Evolutionary conservation across 2,888 invertebrate genomes (phyloP).

Genomic region (Mythimna albipuncta): DNA sequence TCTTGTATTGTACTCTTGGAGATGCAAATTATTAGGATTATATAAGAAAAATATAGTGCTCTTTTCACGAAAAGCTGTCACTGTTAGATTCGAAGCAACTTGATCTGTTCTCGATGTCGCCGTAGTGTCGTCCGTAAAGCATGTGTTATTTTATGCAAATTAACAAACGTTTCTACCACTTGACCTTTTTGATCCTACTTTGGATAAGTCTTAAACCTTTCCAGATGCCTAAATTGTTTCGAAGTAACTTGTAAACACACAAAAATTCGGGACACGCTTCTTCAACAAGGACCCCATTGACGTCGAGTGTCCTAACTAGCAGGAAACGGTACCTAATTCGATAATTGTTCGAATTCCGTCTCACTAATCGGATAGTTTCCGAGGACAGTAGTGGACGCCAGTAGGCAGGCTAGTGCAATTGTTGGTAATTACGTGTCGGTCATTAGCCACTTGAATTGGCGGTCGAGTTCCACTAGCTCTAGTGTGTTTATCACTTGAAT

Average conservation of each 20-base stretch:
- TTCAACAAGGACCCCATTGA: constrained; percentile 59
- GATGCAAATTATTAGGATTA: neutral
- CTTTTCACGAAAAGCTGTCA: neutral
- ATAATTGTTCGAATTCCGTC: constrained; percentile 83
- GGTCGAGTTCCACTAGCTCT: constrained; percentile 52
- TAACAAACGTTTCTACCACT: neutral
- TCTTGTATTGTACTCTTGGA: constrained; percentile 1
- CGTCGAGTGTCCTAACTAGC: constrained; percentile 63
- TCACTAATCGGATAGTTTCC: constrained; percentile 72
- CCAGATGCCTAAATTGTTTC: neutral
- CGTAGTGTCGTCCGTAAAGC: neutral
- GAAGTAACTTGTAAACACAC: constrained; percentile 1
- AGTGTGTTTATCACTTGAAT: constrained; percentile 55
- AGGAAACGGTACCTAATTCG: constrained; percentile 85
- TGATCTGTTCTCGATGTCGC: neutral
- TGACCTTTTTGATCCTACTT: constrained; percentile 3
- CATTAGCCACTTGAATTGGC: constrained; percentile 74
- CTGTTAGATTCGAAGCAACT: neutral
- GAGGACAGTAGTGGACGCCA: constrained; percentile 60
- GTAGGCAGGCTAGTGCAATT: constrained; percentile 70
- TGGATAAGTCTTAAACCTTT: neutral
- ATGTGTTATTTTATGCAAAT: constrained; percentile 4
- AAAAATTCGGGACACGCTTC: constrained; percentile 17
- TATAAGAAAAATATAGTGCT: neutral
- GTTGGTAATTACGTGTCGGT: constrained; percentile 71